Base-by-base conservation (phyloP, 2,888 invertebrate genomes). In the Platycnemis pennipes region DNA sequence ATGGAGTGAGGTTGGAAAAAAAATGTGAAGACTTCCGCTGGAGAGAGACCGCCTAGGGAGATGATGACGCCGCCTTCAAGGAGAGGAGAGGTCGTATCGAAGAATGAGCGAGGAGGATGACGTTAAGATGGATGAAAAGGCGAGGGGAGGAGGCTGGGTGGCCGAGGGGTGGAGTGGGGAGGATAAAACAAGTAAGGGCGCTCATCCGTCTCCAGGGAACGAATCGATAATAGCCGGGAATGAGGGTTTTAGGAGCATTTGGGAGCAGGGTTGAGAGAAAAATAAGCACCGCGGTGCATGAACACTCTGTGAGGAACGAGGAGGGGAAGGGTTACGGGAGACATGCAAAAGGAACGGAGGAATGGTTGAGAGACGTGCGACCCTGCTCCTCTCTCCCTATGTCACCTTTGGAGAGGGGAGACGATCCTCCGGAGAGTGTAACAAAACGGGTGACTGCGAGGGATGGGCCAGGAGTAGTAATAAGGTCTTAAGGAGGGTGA, bases 201-300 rank as follows among this genome's bases (percentile, higher is more conserved):
- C 87, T 87, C 87, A 87, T 44, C 87, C 87, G 87, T 87, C 87
- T 45, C 22, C n/a, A 44, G 45, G n/a, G 8, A 46, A 13, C 26
- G 87, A 87, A 87, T 87, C 87, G 87, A 87, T 87, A 87, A 87
- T 87, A 44, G 46, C 87, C 45, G 45, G 87, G 87, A 87, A 46
- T 87, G 87, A 87, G 87, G 77, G 77, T 77, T 77, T 87, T 87
- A 7, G 46, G 46, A 26, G 46, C 87, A 44, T 87, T 87, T 44
- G 22, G 77, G n/a, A 77, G 49, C 26, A 1, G 26, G 1, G 44
- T 22, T 42, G 2, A 19, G 26, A 63, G 19, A 13, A 63, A 77
- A 37, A 77, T 37, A 31, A 77, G 37, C 77, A 37, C 37, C 37
- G 77, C 11, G 37, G 37, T 37, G 31, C 77, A 77, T 37, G 77